Conservation (phyloP, 2,113 vertebrate genomes). For the Elaphurus davidianus region DNA sequence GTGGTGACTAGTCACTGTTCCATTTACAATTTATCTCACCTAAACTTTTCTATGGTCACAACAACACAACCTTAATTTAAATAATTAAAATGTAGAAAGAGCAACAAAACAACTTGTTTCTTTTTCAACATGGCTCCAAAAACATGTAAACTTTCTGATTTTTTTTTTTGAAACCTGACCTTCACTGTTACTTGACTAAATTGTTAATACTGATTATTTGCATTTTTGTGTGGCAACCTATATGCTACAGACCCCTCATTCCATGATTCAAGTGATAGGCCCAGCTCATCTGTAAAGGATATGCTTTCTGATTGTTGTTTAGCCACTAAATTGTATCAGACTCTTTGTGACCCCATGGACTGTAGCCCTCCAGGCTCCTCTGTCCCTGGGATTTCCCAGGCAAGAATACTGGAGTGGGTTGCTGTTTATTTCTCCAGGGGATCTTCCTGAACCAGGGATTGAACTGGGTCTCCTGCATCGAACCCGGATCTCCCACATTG, state of each 20-base stretch:
- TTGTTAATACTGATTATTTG: not conserved
- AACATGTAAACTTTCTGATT: not conserved
- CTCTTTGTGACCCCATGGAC: not conserved
- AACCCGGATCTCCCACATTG: not conserved
- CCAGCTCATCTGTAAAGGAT: not conserved
- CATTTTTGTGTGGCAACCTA: not conserved
- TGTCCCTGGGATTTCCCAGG: not conserved
- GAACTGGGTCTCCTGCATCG: not conserved
- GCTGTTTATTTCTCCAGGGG: not conserved
- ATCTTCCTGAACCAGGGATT: not conserved
- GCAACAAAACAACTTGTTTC: not conserved
- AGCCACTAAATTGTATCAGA: not conserved
- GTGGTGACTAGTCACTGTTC: not conserved
- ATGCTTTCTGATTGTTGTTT: fast-evolving
- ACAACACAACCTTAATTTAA: not conserved
- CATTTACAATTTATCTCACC: not conserved
- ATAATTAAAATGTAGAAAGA: not conserved
- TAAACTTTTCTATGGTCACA: not conserved
- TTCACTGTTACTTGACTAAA: not conserved
- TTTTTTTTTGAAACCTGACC: not conserved
- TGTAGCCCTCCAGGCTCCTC: not conserved
- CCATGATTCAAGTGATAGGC: not conserved
- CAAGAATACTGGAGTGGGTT: not conserved
- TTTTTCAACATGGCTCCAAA: not conserved
- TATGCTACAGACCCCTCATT: not conserved